These are phyloP conservation scores for Zosterops japonicus DNA, from an alignment of 2,113 vertebrate species.

Conservation along the genomic window DNA sequence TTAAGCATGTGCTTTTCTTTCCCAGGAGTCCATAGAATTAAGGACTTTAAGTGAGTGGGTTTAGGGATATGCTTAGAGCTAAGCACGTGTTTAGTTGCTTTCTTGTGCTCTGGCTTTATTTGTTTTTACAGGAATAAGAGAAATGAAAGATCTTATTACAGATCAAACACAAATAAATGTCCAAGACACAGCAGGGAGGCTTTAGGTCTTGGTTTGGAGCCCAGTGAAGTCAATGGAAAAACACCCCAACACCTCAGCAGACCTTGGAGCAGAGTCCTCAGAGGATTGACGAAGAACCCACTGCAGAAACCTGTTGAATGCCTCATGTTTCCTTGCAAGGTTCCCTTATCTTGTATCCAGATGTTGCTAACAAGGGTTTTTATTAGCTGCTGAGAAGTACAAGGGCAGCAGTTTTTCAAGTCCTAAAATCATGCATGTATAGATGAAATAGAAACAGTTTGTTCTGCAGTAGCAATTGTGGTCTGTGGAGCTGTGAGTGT, in stretches of 20 bases:
- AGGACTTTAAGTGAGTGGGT: neutral
- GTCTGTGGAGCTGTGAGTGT: neutral
- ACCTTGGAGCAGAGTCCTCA: neutral
- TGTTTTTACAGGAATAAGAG: constrained; percentile 58
- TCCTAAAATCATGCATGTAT: neutral
- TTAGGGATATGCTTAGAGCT: constrained; percentile 35
- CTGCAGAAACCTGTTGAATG: constrained; percentile 33
- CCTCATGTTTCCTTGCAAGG: constrained; percentile 47
- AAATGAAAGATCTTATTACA: constrained; percentile 59
- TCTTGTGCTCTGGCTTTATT: constrained; percentile 33
- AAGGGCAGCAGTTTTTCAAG: constrained; percentile 7
- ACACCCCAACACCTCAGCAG: constrained; percentile 39
- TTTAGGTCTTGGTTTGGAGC: constrained; percentile 54
- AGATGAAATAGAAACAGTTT: neutral
- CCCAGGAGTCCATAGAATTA: neutral
- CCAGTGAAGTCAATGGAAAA: constrained; percentile 61
- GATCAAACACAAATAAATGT: constrained; percentile 57
- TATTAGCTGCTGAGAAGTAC: constrained; percentile 57
- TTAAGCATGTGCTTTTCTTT: neutral
- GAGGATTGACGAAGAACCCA: constrained; percentile 2
- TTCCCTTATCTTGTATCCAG: constrained; percentile 54
- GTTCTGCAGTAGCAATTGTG: neutral
- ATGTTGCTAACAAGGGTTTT: constrained; percentile 62
- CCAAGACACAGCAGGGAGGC: constrained; percentile 46
- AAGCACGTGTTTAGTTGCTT: constrained; percentile 51